Base-by-base conservation (phyloP, 1,140 invertebrate species). In the Microplitis mediator region DNA sequence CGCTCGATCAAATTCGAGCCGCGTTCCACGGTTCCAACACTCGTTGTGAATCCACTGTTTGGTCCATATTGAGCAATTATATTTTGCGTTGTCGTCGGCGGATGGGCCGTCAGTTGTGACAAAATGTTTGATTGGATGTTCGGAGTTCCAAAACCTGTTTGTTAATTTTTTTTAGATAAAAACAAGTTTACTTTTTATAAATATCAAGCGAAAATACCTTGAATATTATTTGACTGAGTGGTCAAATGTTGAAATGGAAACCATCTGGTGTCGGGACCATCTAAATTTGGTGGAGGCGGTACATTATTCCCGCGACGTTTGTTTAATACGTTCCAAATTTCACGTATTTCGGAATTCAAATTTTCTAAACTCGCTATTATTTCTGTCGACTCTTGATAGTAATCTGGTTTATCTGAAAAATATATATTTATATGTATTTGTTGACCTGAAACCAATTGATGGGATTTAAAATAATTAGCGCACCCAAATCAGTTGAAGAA, bases 351-450 rank as follows among this genome's bases (percentile, higher is more conserved):
- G 0, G 89, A 90, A 81, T 92, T 93, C 4, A 93, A 86, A 78
- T 91, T 92, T 77, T 93, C 91, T 73, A 93, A 82, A 75, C 90
- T 92, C 69, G 91, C 90, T 36, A 92, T 91, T 72, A 92, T 92
- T 78, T 92, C 91, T 23, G 90, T 90, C 0, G 91, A 90, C 79
- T 92, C 91, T 83, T 91, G 89, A 75, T 89, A 89, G 75, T 89
- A 75, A 72, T 75, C 77, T 13, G 77, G 78, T 74, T 79, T 78
- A 51, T 78, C 77, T 79, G 5, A 34, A 45, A 45, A 0, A 45
- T 45, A 0, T 23, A 23, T 23, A 23, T 23, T 23, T 23, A 23
- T 23, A 23, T 23, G 23, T 23, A 2, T 50, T 52, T 52, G 5
- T 52, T 52, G 13, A 54, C 51, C 14, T n/a, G 4, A 3, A 54